phyloP scores from a whole-genome alignment of 2,888 invertebrate genomes.

The Drosophila austrosaltans region DNA sequence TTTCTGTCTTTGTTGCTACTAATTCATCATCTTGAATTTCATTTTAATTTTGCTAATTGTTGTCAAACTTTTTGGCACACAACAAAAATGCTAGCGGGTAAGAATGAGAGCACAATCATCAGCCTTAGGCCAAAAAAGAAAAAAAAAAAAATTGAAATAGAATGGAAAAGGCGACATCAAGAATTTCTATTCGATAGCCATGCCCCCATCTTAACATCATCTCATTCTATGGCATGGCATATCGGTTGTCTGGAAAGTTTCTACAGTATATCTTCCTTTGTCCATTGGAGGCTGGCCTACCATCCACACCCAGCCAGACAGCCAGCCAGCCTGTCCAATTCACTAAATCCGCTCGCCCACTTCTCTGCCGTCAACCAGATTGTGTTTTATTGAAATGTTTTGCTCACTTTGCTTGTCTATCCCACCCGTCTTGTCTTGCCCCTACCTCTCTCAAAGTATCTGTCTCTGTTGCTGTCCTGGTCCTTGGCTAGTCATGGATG shows the following conservation, averaged over 20 bases:
- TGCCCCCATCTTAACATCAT: too few relatives aligned
- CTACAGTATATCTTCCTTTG: slow-evolving; percentile 17
- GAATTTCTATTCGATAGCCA: slow-evolving; percentile 12
- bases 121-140: slow-evolving; percentile 5
- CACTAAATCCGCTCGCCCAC: slow-evolving; percentile 31
- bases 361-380: neutral
- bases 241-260: slow-evolving; percentile 61
- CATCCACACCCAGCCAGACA: too few relatives aligned
- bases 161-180: slow-evolving; percentile 16
- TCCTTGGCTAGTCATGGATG: neutral
- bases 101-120: neutral
- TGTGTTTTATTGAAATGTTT: slow-evolving; percentile 51
- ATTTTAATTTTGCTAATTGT: slow-evolving; percentile 42
- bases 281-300: neutral
- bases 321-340: slow-evolving; percentile 31
- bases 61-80: slow-evolving; percentile 30
- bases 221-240: neutral
- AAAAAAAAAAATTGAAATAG: neutral
- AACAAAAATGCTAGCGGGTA: neutral
- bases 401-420: slow-evolving; percentile 5
- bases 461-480: neutral
- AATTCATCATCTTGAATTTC: neutral
- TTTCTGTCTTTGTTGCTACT: neutral
- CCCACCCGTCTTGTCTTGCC: neutral
- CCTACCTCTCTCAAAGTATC: neutral